Conservation (phyloP, 1,140 invertebrate species). For the Gonatopus flavifemur region DNA sequence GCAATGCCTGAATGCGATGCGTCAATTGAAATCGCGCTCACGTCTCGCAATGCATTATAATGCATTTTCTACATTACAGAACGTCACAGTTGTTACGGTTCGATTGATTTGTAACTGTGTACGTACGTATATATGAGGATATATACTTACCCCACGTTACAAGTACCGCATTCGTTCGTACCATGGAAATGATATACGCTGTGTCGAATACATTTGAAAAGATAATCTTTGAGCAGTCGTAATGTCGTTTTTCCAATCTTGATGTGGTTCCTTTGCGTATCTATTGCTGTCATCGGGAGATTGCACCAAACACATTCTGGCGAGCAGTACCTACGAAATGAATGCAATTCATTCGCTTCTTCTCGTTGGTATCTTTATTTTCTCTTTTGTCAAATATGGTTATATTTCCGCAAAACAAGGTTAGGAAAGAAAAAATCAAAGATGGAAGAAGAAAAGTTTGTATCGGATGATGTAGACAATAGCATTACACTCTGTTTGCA, state of each 20-base stretch:
- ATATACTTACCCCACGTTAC: background rate
- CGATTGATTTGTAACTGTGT: slow-evolving; percentile 36
- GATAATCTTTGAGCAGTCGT: slow-evolving; percentile 18
- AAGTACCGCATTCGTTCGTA: background rate
- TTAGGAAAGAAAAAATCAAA: too few relatives aligned
- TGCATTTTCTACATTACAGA: slow-evolving; percentile 35
- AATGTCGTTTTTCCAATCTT: background rate
- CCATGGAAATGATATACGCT: background rate
- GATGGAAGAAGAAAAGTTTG: too few relatives aligned
- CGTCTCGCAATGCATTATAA: slow-evolving; percentile 40
- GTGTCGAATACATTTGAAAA: slow-evolving; percentile 24
- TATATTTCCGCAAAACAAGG: too few relatives aligned
- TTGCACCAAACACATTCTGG: too few relatives aligned
- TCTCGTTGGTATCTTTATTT: too few relatives aligned
- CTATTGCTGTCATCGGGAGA: too few relatives aligned
- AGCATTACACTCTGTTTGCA: too few relatives aligned
- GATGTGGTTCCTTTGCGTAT: too few relatives aligned
- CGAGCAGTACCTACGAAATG: too few relatives aligned
- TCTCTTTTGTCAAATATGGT: too few relatives aligned
- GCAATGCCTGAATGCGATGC: slow-evolving; percentile 9
- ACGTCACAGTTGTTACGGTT: slow-evolving; percentile 35
- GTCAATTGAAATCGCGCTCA: slow-evolving; percentile 37
- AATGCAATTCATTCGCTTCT: too few relatives aligned
- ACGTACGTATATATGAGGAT: slow-evolving; percentile 4
- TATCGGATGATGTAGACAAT: too few relatives aligned